Percentiles rank a stretch among this genome's conserved stretches.
These are phyloP conservation scores for Drosophila eohydei DNA, from an alignment of 2,888 invertebrate genomes.

Conservation along the genomic window DNA sequence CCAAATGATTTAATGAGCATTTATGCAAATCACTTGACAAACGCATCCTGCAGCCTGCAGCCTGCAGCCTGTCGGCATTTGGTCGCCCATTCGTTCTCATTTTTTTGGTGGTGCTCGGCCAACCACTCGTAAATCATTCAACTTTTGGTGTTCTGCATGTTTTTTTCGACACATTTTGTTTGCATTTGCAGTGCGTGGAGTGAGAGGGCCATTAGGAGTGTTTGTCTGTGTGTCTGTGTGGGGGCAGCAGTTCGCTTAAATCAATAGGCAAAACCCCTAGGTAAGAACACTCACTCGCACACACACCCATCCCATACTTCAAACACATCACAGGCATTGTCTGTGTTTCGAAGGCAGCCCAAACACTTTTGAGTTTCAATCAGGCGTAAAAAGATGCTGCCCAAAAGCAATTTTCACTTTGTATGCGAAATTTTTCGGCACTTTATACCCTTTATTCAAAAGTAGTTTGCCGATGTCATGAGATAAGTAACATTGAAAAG, in stretches of 20 bases:
- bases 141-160: conserved; percentile 40
- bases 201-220: conserved; percentile 23
- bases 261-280: conserved; percentile 34
- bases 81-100: conserved; percentile 16
- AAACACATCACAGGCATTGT: conserved; percentile 20
- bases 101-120: conserved; percentile 11
- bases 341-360: conserved; percentile 39
- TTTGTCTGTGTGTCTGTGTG: conserved; percentile 18
- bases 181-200: conserved; percentile 18
- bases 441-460: background rate
- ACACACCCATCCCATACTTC: conserved; percentile 5
- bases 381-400: conserved; percentile 78
- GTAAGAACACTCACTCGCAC: conserved; percentile 6
- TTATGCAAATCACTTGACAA: conserved; percentile 66
- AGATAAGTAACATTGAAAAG: background rate
- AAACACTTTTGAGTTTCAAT: conserved; percentile 68
- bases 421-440: conserved; percentile 39
- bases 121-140: conserved; percentile 69
- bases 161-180: conserved; percentile 48
- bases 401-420: conserved; percentile 73
- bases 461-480: background rate
- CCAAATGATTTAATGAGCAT: conserved; percentile 73
- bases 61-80: conserved; percentile 29
- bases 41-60: conserved; percentile 38
- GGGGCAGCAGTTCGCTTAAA: conserved; percentile 44